Evolutionary conservation across 2,888 invertebrate species (phyloP).

Genomic region (Allophyes oxyacanthae): DNA sequence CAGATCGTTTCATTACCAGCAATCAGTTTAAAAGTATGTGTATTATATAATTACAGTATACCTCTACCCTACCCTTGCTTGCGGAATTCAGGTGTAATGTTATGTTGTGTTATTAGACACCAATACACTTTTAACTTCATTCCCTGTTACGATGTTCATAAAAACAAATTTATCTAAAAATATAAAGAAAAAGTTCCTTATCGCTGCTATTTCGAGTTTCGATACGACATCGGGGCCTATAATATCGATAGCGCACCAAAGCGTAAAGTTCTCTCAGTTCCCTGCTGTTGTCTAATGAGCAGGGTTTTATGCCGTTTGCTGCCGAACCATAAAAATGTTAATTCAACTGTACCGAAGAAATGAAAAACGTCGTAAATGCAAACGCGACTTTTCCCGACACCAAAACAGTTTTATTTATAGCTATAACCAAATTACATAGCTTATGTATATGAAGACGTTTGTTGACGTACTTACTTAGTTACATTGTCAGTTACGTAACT

Average conservation of each 20-base stretch:
- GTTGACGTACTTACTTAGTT: constrained; percentile 25
- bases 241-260: constrained; percentile 64
- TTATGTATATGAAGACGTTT: constrained; percentile 22
- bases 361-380: constrained; percentile 72
- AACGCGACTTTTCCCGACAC: constrained; percentile 53
- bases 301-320: constrained; percentile 71
- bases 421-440: constrained; percentile 21
- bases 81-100: no score
- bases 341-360: constrained; percentile 70
- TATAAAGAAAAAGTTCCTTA: constrained; percentile 25
- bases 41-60: no score
- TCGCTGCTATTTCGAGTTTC: constrained; percentile 51
- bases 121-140: neutral
- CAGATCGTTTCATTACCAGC: no score
- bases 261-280: constrained; percentile 54
- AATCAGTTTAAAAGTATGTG: no score
- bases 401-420: constrained; percentile 33
- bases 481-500: constrained; percentile 12
- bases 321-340: constrained; percentile 80
- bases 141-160: constrained; percentile 18
- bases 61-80: no score
- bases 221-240: constrained; percentile 60
- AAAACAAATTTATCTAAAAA: constrained; percentile 29
- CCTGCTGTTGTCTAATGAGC: constrained; percentile 71
- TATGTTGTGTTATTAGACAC: no score